Evolutionary conservation across 2,113 vertebrate species (phyloP).

Genomic region (Myiagra hebetior): DNA sequence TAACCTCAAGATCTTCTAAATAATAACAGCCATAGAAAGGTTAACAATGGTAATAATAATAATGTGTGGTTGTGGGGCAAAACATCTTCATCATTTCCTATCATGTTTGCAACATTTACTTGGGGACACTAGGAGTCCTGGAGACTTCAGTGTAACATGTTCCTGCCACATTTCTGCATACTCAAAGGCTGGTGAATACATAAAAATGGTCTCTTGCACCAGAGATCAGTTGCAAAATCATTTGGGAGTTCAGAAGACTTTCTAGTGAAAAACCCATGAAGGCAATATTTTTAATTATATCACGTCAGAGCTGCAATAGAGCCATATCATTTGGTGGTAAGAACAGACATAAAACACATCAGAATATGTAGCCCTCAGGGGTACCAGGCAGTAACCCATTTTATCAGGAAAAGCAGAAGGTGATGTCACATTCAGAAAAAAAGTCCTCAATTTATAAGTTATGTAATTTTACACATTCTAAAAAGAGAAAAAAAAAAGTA

Average conservation of each 20-base stretch:
- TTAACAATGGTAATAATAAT: not conserved
- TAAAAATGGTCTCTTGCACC: not conserved
- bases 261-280: not conserved
- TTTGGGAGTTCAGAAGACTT: not conserved
- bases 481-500: not conserved
- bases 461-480: not conserved
- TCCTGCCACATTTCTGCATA: not conserved
- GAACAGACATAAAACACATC: not conserved
- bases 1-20: not conserved
- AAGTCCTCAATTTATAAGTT: not conserved
- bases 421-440: not conserved
- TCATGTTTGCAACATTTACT: not conserved
- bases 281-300: not conserved
- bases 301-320: not conserved
- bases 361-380: not conserved
- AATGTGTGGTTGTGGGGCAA: not conserved
- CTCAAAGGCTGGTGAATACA: not conserved
- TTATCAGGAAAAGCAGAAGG: not conserved
- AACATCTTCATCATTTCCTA: not conserved
- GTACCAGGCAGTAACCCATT: not conserved
- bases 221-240: not conserved
- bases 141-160: not conserved
- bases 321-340: not conserved
- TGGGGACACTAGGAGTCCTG: not conserved
- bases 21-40: not conserved